Evolutionary conservation across 2,888 invertebrate genomes (phyloP).

Genomic region (Himalopsyche tibetana): DNA sequence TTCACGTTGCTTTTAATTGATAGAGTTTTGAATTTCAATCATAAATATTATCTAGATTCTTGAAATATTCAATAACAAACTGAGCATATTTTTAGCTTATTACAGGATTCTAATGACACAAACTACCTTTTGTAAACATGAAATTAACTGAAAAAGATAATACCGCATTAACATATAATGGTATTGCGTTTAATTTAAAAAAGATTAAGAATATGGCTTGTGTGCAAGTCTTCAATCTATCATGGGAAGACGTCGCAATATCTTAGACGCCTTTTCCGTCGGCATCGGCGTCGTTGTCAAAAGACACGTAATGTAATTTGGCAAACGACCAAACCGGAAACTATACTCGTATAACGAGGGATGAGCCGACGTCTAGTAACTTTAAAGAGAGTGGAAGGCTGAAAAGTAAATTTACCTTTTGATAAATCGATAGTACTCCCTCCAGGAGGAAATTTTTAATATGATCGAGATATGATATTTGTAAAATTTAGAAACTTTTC

Average conservation of each 20-base stretch:
- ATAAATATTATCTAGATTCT: no score
- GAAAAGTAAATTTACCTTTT: no score
- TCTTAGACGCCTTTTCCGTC: slow-evolving; percentile 43
- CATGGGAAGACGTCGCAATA: slow-evolving; percentile 6
- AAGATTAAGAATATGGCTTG: background rate
- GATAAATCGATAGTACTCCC: no score
- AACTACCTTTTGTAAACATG: no score
- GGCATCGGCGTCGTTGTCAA: slow-evolving; percentile 50
- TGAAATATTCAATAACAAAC: no score
- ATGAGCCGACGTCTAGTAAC: slow-evolving; percentile 11
- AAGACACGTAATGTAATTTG: slow-evolving; percentile 66
- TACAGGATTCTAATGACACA: no score
- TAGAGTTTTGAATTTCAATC: no score
- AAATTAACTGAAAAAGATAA: background rate
- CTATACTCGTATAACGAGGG: slow-evolving; percentile 58
- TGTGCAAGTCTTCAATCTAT: slow-evolving; percentile 29
- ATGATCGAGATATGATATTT: no score
- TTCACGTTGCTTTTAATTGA: no score
- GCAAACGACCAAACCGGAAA: slow-evolving; percentile 65
- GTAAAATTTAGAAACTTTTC: no score
- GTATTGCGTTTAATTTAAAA: background rate
- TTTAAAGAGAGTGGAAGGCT: slow-evolving; percentile 12
- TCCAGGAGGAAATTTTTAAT: no score
- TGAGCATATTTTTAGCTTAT: no score
- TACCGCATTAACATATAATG: background rate